Base-by-base conservation (phyloP, 2,113 vertebrate genomes). In the Stigmatopora argus region DNA sequence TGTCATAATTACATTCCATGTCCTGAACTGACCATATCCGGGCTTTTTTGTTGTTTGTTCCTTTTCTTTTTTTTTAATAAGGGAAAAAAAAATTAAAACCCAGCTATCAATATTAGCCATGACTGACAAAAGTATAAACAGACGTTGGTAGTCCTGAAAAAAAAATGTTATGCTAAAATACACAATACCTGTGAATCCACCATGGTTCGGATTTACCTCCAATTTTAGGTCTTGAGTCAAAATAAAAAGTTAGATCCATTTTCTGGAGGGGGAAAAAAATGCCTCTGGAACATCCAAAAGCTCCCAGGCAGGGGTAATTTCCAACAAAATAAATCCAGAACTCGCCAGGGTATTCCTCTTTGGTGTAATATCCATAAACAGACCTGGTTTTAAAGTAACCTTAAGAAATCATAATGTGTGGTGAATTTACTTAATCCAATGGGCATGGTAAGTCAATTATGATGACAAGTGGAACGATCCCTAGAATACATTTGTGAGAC, bases 301-400 rank as follows among this genome's bases (percentile, higher is more conserved):
- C 74, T 87, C 82, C 83, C 75, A 77, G 53, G 53, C 26, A 75
- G 38, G 82, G n/a, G 87, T 86, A 86, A 67, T 68, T 85, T 80
- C 85, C 85, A 88, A 83, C 80, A 83, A 80, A 79, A 90, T 88
- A 87, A 85, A 88, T 90, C 89, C 90, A 89, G 62, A 86, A 88
- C 84, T 88, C 82, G 87, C 83, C 83, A 70, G 87, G 81, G 89
- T 90, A 90, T 88, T 91, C 84, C 90, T 85, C 83, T 83, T 64
- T 67, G 85, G 84, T 81, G 86, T 89, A 84, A 88, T 82, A 91
- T 92, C 91, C 91, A 88, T 79, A 82, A 21, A 76, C 78, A 82
- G 85, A 90, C 83, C 82, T 80, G 86, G 83, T 77, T 80, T 80
- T 66, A 87, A 78, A 83, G 82, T 82, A 85, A 89, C 80, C 82